These are phyloP conservation scores for Poecilobothrus nobilitatus DNA, from an alignment of 2,888 invertebrate genomes.

Conservation along the genomic window DNA sequence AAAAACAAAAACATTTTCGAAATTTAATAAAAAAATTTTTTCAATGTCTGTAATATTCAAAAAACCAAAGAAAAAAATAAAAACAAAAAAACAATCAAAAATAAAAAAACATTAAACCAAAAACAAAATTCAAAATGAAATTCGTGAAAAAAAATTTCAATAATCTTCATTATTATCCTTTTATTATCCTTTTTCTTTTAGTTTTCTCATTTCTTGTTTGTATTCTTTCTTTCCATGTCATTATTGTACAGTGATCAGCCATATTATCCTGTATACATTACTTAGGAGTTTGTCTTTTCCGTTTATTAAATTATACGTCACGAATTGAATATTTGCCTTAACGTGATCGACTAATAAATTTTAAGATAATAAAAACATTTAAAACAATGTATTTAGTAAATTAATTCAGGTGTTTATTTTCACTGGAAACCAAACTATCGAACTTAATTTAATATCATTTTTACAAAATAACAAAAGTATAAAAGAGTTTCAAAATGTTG, in stretches of 20 bases:
- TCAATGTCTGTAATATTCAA: background rate
- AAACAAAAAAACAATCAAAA: background rate
- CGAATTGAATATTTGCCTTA: no score
- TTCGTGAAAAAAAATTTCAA: background rate
- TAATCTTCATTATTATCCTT: conserved; percentile 6
- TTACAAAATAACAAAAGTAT: no score
- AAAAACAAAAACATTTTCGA: background rate
- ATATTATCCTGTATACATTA: background rate
- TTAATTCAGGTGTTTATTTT: no score
- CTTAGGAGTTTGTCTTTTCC: no score
- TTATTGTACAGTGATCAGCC: background rate
- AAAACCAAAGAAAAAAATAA: background rate
- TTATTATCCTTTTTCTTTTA: background rate
- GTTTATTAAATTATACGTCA: no score
- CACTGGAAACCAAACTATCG: no score
- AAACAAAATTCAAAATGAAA: background rate
- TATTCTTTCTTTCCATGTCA: background rate
- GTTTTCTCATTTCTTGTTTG: background rate
- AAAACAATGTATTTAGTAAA: no score
- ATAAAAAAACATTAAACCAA: background rate
- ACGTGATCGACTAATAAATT: no score
- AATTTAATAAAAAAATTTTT: background rate
- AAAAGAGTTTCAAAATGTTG: no score
- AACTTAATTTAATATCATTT: no score
- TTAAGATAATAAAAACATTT: no score